phyloP scores from a whole-genome alignment of 2,888 invertebrate species.

The Kryphioiulus occultus region DNA sequence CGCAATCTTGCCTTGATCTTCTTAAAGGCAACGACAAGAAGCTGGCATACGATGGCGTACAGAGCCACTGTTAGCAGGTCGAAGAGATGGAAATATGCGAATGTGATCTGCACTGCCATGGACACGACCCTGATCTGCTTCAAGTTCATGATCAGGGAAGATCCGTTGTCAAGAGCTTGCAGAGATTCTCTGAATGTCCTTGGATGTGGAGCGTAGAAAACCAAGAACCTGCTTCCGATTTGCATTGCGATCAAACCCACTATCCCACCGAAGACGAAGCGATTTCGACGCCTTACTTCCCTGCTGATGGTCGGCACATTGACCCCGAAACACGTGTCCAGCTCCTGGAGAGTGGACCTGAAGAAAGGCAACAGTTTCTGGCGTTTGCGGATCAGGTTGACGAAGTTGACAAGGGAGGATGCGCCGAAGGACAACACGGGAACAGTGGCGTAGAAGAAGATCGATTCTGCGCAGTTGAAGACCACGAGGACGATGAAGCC shows the following conservation, averaged over 20 bases:
- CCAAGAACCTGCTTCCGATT: background rate
- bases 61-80: constrained; percentile 12
- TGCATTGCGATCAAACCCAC: background rate
- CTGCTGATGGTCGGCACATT: background rate
- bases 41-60: constrained; percentile 6
- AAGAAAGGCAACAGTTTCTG: background rate
- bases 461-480: constrained; percentile 2
- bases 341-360: background rate
- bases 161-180: background rate
- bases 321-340: background rate
- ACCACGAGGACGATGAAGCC: background rate
- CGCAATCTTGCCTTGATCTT: background rate
- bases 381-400: background rate
- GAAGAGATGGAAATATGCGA: constrained; percentile 6
- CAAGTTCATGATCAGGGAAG: background rate
- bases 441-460: constrained; percentile 42
- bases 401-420: constrained; percentile 39
- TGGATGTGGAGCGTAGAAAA: background rate
- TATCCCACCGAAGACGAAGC: background rate
- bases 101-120: background rate
- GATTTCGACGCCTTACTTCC: background rate
- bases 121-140: background rate
- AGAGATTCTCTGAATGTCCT: background rate
- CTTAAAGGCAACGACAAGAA: constrained; percentile 2
- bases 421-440: background rate